Evolutionary conservation across 1,140 invertebrate genomes (phyloP), one percentile per base, ranked within the genome.

Genomic region (Brachionus paranguensis): DNA sequence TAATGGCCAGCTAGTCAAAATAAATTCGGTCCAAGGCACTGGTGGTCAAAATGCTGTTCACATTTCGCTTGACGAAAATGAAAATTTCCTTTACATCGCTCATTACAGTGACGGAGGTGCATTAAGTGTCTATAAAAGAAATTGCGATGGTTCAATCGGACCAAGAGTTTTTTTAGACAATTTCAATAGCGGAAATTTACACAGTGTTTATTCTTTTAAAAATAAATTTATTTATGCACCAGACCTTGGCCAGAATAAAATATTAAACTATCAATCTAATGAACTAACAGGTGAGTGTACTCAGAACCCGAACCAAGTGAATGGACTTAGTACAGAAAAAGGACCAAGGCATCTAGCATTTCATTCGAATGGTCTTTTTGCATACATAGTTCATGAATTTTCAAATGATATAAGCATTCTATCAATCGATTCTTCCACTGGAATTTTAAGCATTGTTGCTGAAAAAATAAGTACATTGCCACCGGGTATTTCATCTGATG

Each of bases 211-310:
- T 47, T 76, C 72, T 47, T 76, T 27, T 76, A 76, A 76, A 50
- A 76, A 76, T 76, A 76, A 76, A 50, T 76, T 47, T n/a, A 50
- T 76, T 47, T 76, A 76, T 29, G 72, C 72, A 76, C 72, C 41
- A 47, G 72, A 76, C n/a, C 72, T 76, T 47, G 43, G 72, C 10
- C 72, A 27, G 47, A 50, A 76, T 76, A 76, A 76, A 47, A 76
- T 47, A 47, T 6, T 76, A 47, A 76, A 76, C 20, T 76, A 76
- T 76, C 45, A 11, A 24, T 76, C 12, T 47, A 27, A 76, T 76
- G 72, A 47, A 50, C 3, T 24, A 47, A 76, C 72, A 76, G 72
- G 72, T 12, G 1, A 76, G 11, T 76, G 72, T n/a, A 12, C 29
- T 76, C 20, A 20, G 45, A 76, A 76, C 8, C 72, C 72, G 10